Evolutionary conservation across 2,113 vertebrate species (phyloP), one percentile per base, ranked within the genome.

Genomic region (Pachypanchax playfairii): DNA sequence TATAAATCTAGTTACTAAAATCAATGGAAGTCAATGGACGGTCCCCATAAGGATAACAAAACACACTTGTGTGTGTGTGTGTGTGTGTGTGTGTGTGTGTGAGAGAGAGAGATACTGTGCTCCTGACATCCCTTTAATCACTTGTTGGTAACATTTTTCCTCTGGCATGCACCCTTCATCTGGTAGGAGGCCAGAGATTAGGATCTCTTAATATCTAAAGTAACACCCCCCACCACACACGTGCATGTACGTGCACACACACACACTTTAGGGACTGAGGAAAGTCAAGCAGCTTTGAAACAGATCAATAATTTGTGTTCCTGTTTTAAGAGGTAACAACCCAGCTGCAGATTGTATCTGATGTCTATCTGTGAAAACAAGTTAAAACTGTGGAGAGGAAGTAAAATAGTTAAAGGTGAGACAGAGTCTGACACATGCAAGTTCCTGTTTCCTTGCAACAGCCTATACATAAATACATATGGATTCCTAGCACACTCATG

Each of bases 301-400:
- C 24, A 24, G 57, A 79, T 79, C 76, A 52, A 77, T 73, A n/a
- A 76, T 42, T 55, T 52, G 20, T 3, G 12, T 50, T 64, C 43
- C 29, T 51, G 21, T 50, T 65, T 44, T 56, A 49, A 33, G 61
- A 56, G 49, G 15, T 5, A 13, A 33, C 52, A 39, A 62, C 39
- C 33, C n/a, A n/a, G n/a, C 49, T 31, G n/a, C 31, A 46, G 31
- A 39, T 43, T 38, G 21, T 15, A n/a, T 54, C 42, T 36, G 15
- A 2, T 26, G 54, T 10, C 22, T 24, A 38, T 21, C 24, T 52
- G 29, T 47, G 18, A 18, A 35, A 15, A 48, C 0, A 10, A 5
- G 20, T 10, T 57, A 6, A 22, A 24, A n/a, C 13, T 35, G 11
- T 6, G 14, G 29, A 17, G 4, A 20, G 13, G 1, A 11, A 7